Base-by-base conservation (phyloP, 2,797 vertebrate genomes). In the Intellagama lesueurii region DNA sequence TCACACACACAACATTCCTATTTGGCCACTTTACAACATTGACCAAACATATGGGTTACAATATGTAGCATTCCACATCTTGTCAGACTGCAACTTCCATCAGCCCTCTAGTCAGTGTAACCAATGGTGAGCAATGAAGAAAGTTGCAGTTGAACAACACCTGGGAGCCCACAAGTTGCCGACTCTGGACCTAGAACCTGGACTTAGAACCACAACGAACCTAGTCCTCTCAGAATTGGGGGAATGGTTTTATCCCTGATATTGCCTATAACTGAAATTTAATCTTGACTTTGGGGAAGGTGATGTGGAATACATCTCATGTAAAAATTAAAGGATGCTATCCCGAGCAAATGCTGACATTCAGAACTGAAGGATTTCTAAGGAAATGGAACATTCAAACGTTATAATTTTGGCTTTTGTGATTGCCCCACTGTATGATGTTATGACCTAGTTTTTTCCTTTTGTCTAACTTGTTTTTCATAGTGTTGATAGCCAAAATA, bases 401-500 rank as follows among this genome's bases (percentile, higher is more conserved):
- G 64, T 0, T 5, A 2, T 89, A 84, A 81, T 84, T 94, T 92
- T 94, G 81, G 80, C 81, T 52, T 91, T 72, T 82, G 89, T 86
- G 83, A 75, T 89, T 93, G 60, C 85, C 82, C 7, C 89, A 68
- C 26, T 91, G 56, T 87, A 85, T 94, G 91, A 89, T 90, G 47
- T 84, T 88, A 86, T 91, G 69, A 90, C 60, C 60, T 92, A 85
- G 30, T 3, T 89, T 93, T 85, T 89, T 66, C 77, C 26, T 91
- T 89, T 90, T 89, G 77, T 70, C 16, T 87, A 76, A 44, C 64
- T 88, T 92, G 89, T 87, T 83, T 89, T 87, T 87, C 92, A 17
- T 83, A 94, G 73, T 69, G 68, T 90, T 88, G 80, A 87, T 94
- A 92, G 47, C 80, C 60, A 86, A 89, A 88, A 79, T 91, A 73